Base-by-base conservation (phyloP, 2,888 invertebrate genomes). In the Ormia ochracea region DNA sequence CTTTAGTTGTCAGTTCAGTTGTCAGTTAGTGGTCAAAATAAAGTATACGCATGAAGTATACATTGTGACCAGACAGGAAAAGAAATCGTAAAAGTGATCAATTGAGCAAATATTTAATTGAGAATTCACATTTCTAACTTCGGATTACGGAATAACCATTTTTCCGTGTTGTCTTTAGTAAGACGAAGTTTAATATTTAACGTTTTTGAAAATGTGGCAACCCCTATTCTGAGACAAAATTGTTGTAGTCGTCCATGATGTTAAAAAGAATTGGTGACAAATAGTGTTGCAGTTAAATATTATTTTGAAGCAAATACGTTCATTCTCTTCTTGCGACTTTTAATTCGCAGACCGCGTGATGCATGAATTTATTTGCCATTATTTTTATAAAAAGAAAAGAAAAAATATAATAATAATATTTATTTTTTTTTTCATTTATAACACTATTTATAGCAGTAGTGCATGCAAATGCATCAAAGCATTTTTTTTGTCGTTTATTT, bases 221-320 rank as follows among this genome's bases (percentile, higher is more conserved):
- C 14, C 72, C 73, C 63, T 73, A 56, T 36, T 33, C 6, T 23
- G 2, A 52, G 33, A 36, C 21, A 43, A 26, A 21, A 43, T 26
- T 54, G 17, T 33, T 26, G 21, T 36, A 28, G 19, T 59, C 38
- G 28, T 28, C 26, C 19, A 50, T 52, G 43, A 58, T 66, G 65
- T 50, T 28, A 3, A 2, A 23, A 14, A 28, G 23, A 14, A 19
- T n/a, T 61, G 63, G 61, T 80, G 76, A 80, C 80, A 73, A 76
- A 80, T 76, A 76, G 63, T 63, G 68, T 80, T 70, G 21, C 72
- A 63, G 21, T 68, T 66, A 38, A n/a, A 36, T 28, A 61, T 61
- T 1, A 48, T 12, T 69, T 36, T 36, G 52, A 41, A 38, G 38
- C 28, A 31, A 69, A 56, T 36, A 58, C 21, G 45, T 56, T 63